A percentile compares a stretch with the other conserved stretches of the same genome.
Conservation (phyloP, 2,888 invertebrate species). For the Xestia ashworthii region DNA sequence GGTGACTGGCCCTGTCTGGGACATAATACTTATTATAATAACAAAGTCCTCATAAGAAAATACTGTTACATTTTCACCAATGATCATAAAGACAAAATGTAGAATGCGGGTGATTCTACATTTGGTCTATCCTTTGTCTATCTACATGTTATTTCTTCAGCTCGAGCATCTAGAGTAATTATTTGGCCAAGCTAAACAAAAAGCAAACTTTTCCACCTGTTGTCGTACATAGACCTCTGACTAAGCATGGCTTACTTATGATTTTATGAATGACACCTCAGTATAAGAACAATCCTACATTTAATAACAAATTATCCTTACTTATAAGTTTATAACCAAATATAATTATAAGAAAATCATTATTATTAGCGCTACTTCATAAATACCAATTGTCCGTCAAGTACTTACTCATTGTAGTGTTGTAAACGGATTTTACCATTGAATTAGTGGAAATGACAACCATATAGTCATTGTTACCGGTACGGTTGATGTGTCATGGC, state of each 20-base stretch:
- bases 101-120: no score
- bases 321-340: no score
- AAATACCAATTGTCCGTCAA: constrained; percentile 32
- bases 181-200: constrained; percentile 29
- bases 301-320: constrained; percentile 33
- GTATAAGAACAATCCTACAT: not conserved
- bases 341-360: constrained; percentile 1
- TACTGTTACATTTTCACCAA: not conserved
- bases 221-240: constrained; percentile 31
- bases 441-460: constrained; percentile 59
- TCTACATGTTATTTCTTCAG: constrained; percentile 18
- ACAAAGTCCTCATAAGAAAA: not conserved
- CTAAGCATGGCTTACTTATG: constrained; percentile 12
- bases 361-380: constrained; percentile 31
- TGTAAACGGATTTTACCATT: constrained; percentile 54
- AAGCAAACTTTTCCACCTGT: not conserved
- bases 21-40: not conserved
- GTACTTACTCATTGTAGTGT: constrained; percentile 39
- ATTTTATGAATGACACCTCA: constrained; percentile 32
- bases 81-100: not conserved
- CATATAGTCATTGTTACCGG: constrained; percentile 56
- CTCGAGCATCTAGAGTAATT: constrained; percentile 25
- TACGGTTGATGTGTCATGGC: constrained; percentile 59
- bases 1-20: not conserved
- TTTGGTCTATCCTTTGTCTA: no score